Evolutionary conservation across 1,140 invertebrate genomes (phyloP).

Genomic region (Zaprionus davidi): DNA sequence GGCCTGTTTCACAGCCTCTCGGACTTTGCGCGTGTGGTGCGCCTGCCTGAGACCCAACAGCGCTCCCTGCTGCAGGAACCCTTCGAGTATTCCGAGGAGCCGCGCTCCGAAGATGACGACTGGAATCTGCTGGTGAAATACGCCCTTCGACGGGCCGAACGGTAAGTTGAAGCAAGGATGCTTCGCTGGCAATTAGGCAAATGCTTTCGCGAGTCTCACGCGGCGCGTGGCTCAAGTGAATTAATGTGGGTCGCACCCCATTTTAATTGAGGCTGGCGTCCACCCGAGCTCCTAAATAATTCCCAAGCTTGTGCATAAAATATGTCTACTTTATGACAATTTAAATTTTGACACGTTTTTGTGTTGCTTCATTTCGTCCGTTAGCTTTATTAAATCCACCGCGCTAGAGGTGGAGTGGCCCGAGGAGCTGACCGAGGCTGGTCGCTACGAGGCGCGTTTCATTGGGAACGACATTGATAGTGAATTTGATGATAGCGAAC

Average conservation of each 20-base stretch:
- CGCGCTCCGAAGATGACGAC: slow-evolving; percentile 89
- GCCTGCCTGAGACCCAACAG: slow-evolving; percentile 87
- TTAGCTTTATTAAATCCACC: slow-evolving; percentile 90
- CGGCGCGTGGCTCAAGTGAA: slow-evolving; percentile 45
- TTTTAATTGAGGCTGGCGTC: slow-evolving; percentile 32
- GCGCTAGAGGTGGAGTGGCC: slow-evolving; percentile 90
- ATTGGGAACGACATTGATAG: slow-evolving; percentile 91
- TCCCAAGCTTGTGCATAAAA: slow-evolving; percentile 54
- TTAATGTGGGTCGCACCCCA: slow-evolving; percentile 60
- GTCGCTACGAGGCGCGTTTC: slow-evolving; percentile 90
- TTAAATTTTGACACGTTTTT: slow-evolving; percentile 34
- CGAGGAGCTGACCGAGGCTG: slow-evolving; percentile 88
- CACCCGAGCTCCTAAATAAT: not conserved
- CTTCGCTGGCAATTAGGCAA: slow-evolving; percentile 60
- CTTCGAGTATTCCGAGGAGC: slow-evolving; percentile 88
- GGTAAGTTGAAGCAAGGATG: slow-evolving; percentile 81
- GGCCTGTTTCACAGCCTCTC: slow-evolving; percentile 85
- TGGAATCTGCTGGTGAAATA: slow-evolving; percentile 92
- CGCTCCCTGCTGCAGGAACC: slow-evolving; percentile 87
- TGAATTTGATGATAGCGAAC: slow-evolving; percentile 93
- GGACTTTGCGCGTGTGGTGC: slow-evolving; percentile 88
- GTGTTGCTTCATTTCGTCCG: not conserved
- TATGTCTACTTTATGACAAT: slow-evolving; percentile 59
- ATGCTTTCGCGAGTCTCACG: slow-evolving; percentile 38
- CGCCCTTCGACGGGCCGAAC: slow-evolving; percentile 88